phyloP scores from a whole-genome alignment of 2,888 invertebrate genomes.

The Teinopalpus imperialis region DNA sequence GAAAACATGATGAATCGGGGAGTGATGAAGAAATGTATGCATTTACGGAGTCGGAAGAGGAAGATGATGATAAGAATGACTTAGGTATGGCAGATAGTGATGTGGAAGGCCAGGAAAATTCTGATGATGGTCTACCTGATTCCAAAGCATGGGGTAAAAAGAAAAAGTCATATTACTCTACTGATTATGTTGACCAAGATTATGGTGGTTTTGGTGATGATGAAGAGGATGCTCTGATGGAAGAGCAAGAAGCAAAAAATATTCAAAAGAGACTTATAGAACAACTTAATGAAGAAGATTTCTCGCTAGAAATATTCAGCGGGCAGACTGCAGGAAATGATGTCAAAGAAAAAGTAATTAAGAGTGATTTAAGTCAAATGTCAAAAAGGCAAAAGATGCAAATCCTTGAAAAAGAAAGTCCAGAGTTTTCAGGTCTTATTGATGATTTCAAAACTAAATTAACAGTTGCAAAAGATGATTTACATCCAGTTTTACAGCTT shows the following conservation, averaged over 20 bases:
- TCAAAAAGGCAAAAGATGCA: constrained; percentile 89
- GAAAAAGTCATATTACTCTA: constrained; percentile 89
- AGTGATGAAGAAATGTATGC: constrained; percentile 85
- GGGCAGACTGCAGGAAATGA: constrained; percentile 61
- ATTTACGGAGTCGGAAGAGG: constrained; percentile 77
- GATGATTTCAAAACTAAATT: constrained; percentile 90
- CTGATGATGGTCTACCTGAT: constrained; percentile 88
- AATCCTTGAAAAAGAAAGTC: constrained; percentile 91
- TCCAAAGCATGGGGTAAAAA: constrained; percentile 94
- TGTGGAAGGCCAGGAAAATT: constrained; percentile 87
- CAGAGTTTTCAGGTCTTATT: constrained; percentile 90
- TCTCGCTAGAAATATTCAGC: constrained; percentile 82
- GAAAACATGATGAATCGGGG: constrained; percentile 74
- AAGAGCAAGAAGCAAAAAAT: constrained; percentile 91
- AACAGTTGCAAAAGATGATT: constrained; percentile 83
- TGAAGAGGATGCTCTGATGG: constrained; percentile 87
- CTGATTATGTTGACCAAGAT: constrained; percentile 94
- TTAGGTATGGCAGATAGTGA: constrained; percentile 85
- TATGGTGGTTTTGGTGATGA: constrained; percentile 86
- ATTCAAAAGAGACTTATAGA: constrained; percentile 89
- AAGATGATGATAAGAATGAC: constrained; percentile 70
- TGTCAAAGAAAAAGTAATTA: constrained; percentile 82
- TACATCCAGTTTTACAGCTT: constrained; percentile 86
- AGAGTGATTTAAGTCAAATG: constrained; percentile 89
- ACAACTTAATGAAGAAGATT: constrained; percentile 90